A percentile compares a stretch with the other conserved stretches of the same genome.
Evolutionary conservation across 2,113 vertebrate species (phyloP).

Genomic region (Gymnorhina tibicen): DNA sequence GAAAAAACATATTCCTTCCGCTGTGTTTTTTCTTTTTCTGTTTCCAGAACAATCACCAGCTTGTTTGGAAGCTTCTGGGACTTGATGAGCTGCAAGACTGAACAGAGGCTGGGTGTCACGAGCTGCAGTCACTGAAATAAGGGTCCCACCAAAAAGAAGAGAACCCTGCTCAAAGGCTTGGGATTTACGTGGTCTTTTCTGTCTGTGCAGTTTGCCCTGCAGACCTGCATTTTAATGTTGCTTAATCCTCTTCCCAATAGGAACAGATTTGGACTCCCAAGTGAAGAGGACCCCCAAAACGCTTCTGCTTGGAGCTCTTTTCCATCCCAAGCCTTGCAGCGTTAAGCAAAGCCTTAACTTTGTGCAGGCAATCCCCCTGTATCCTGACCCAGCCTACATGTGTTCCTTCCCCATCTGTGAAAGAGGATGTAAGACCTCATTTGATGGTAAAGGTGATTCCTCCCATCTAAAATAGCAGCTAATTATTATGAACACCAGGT

Average conservation of each 20-base stretch:
- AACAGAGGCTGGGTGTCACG: not conserved
- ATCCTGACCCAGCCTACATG: not conserved
- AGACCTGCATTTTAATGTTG: not conserved
- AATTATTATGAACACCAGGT: not conserved
- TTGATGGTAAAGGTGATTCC: not conserved
- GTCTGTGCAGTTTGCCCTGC: not conserved
- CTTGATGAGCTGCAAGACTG: conserved; percentile 95
- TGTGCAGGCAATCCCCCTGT: not conserved
- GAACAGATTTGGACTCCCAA: not conserved
- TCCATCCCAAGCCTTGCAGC: not conserved
- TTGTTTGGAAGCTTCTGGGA: conserved; percentile 91
- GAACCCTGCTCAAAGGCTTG: not conserved
- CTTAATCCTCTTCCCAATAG: not conserved
- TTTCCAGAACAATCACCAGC: conserved; percentile 86
- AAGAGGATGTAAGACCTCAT: not conserved
- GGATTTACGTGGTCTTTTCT: not conserved
- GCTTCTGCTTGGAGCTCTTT: not conserved
- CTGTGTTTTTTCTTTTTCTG: conserved; percentile 91
- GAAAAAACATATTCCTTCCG: conserved; percentile 92
- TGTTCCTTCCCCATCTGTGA: not conserved
- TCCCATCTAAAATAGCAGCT: not conserved
- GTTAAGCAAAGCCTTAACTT: not conserved
- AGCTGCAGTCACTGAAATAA: not conserved
- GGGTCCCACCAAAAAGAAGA: not conserved
- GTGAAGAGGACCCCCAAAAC: not conserved